Conservation (phyloP, 2,888 invertebrate species). For the Tenthredo notha region DNA sequence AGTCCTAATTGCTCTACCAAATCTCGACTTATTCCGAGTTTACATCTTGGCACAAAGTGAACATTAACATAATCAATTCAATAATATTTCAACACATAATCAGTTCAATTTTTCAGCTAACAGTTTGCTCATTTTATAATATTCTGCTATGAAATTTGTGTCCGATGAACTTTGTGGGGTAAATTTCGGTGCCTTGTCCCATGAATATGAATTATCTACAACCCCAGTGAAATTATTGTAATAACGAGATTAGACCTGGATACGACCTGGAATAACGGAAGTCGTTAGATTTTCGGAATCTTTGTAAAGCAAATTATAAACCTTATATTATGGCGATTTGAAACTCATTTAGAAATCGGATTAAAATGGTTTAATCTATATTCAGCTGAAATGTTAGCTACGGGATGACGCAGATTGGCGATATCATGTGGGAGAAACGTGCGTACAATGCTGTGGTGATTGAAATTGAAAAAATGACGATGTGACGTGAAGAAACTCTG, state of each 20-base stretch:
- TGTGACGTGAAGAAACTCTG: not conserved
- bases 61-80: not conserved
- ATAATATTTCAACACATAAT: not conserved
- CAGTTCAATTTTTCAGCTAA: not conserved
- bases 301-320: not conserved
- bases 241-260: not conserved
- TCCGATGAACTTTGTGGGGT: not conserved
- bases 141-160: not conserved
- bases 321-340: not conserved
- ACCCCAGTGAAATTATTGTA: not conserved
- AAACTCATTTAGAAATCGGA: not conserved
- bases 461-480: conserved; percentile 1
- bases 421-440: conserved; percentile 1
- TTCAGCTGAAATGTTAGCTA: not conserved
- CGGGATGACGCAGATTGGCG: not conserved
- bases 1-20: not conserved
- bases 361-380: not conserved
- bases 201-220: not conserved
- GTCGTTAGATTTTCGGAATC: not conserved
- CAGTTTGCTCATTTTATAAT: not conserved
- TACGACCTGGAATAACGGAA: not conserved
- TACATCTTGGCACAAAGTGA: not conserved
- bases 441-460: not conserved
- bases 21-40: not conserved
- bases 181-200: not conserved